These are phyloP conservation scores for Tinea semifulvella DNA, from an alignment of 2,888 invertebrate genomes.

Conservation along the genomic window DNA sequence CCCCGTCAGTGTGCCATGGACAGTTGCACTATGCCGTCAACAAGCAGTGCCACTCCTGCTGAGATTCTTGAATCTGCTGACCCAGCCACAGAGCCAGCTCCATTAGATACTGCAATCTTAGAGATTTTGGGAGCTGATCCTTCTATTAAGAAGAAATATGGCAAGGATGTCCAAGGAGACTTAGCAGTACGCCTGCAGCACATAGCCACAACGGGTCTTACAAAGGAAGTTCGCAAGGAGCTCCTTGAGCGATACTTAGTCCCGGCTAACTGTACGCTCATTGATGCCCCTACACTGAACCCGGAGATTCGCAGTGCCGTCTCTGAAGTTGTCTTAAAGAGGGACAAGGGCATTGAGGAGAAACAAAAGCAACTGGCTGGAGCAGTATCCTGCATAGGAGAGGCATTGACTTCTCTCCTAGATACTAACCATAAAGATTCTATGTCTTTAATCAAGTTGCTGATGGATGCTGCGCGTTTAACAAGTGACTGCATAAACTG, in stretches of 20 bases:
- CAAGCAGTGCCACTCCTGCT: neutral
- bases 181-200: conserved; percentile 20
- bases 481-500: conserved; percentile 19
- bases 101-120: conserved; percentile 14
- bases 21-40: neutral
- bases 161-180: conserved; percentile 21
- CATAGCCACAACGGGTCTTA: conserved; percentile 18
- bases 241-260: conserved; percentile 19
- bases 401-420: conserved; percentile 17
- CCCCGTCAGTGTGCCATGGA: neutral
- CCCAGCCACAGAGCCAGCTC: neutral
- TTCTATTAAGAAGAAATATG: conserved; percentile 18
- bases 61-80: neutral
- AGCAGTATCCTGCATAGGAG: conserved; percentile 19
- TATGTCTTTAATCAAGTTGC: neutral
- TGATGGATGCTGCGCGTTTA: conserved; percentile 19
- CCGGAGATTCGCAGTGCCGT: conserved; percentile 21
- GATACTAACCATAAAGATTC: conserved; percentile 14
- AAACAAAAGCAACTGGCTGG: conserved; percentile 22
- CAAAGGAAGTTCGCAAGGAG: conserved; percentile 21
- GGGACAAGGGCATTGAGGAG: conserved; percentile 22
- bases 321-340: conserved; percentile 18
- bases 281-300: conserved; percentile 23
- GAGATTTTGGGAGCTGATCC: conserved; percentile 20
- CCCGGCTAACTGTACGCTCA: conserved; percentile 20